Evolutionary conservation across 2,797 vertebrate genomes (phyloP), one percentile per base, ranked within the genome.

Genomic region (Prionace glauca): DNA sequence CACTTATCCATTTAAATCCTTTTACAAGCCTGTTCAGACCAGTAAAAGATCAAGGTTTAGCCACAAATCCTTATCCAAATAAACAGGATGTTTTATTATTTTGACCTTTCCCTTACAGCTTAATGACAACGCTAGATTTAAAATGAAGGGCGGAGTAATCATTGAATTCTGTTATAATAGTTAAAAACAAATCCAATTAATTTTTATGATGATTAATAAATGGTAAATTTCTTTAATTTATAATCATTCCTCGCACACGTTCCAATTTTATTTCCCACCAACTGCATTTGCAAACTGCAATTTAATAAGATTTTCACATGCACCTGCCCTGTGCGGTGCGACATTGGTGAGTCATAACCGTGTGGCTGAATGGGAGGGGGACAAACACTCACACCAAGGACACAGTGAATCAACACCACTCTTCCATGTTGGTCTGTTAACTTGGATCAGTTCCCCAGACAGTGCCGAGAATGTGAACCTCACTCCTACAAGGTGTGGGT

Each of bases 31-130:
- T n/a, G 87, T n/a, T 90, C 29, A 90, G 87, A 32, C 87, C 16
- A 11, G 87, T 90, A 90, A 65, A 62, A 90, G 60, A 90, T 90
- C 87, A 90, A 90, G 56, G 87, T 65, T 90, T 90, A 90, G 87
- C 29, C 29, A 4, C 56, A 32, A 90, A 90, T n/a, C 87, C 87
- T 90, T 90, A 90, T 90, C 87, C 87, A 90, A 90, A 90, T 62
- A 90, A 90, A 60, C 14, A 84, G 5, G 8, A 84, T n/a, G 56
- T n/a, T 90, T 90, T 90, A 90, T 90, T 90, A 90, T 90, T 90
- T 62, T 90, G 87, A 90, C 87, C 87, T 90, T 90, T 90, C 16
- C 60, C 29, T 65, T 62, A 18, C 5, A 62, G 26, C 56, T 62
- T 90, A 90, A 90, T 90, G 56, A 32, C 56, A 0, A n/a, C n/a